A percentile compares a stretch with the other conserved stretches of the same genome.
These are phyloP conservation scores for Chaetodon auriga DNA, from an alignment of 2,113 vertebrate genomes.

Conservation along the genomic window DNA sequence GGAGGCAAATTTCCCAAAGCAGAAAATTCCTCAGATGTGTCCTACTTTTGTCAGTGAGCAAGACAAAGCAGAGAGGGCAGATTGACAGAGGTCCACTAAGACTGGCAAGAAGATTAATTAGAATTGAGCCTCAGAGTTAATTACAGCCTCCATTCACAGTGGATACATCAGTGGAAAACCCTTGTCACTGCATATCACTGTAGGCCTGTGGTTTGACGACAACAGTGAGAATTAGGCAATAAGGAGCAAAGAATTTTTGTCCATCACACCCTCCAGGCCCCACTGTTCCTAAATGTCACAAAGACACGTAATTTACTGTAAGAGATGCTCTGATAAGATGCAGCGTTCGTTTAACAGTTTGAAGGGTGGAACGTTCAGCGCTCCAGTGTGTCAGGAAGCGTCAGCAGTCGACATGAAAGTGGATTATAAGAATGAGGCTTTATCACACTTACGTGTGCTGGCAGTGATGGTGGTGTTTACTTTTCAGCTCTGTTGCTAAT, in stretches of 20 bases:
- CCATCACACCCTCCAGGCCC: slow-evolving; percentile 27
- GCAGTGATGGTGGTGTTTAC: neutral
- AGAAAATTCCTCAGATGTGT: slow-evolving; percentile 30
- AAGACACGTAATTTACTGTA: slow-evolving; percentile 38
- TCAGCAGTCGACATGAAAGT: neutral
- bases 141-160: slow-evolving; percentile 75
- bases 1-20: slow-evolving; percentile 17
- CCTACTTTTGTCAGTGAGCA: slow-evolving; percentile 48
- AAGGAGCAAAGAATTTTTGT: slow-evolving; percentile 41
- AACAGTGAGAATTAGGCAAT: slow-evolving; percentile 58
- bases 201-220: slow-evolving; percentile 42
- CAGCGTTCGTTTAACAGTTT: slow-evolving; percentile 48
- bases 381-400: slow-evolving; percentile 28
- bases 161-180: slow-evolving; percentile 66
- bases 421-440: slow-evolving; percentile 2
- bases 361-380: slow-evolving; percentile 38
- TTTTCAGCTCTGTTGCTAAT: neutral
- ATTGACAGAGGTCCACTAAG: slow-evolving; percentile 62
- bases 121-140: slow-evolving; percentile 75
- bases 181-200: slow-evolving; percentile 55
- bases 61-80: slow-evolving; percentile 43
- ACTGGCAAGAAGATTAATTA: slow-evolving; percentile 78
- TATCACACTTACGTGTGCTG: neutral
- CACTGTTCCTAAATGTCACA: slow-evolving; percentile 48
- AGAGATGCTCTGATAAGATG: slow-evolving; percentile 33